These are phyloP conservation scores for Megaceryle maxima DNA, from an alignment of 2,113 vertebrate species.

Conservation along the genomic window DNA sequence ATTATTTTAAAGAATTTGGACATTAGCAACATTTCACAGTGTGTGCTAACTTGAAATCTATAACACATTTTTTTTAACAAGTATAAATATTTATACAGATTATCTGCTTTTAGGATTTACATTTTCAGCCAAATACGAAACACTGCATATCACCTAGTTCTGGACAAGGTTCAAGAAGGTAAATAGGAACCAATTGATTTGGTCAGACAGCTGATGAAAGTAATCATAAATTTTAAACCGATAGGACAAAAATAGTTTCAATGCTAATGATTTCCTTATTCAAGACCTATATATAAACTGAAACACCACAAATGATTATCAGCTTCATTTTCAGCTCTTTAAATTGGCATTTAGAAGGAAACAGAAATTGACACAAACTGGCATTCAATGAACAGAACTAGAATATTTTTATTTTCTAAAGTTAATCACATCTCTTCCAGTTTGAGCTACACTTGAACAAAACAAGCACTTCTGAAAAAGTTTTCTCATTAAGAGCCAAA, in stretches of 20 bases:
- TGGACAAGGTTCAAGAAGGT: slow-evolving; percentile 6
- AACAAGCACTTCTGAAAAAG: neutral
- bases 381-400: neutral
- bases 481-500: neutral
- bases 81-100: slow-evolving; percentile 4
- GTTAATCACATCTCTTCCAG: neutral
- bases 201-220: no score
- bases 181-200: neutral
- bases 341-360: neutral
- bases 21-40: neutral
- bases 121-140: neutral
- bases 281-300: neutral
- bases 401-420: neutral
- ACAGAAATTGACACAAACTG: neutral
- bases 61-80: neutral
- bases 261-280: neutral
- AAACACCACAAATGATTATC: neutral
- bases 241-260: neutral
- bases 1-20: neutral
- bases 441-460: neutral
- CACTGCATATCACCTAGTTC: neutral
- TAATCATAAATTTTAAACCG: neutral
- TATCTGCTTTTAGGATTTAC: neutral
- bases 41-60: neutral
- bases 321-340: neutral